Evolutionary conservation across 2,797 vertebrate genomes (phyloP), one percentile per base, ranked within the genome.

Genomic region (Neostethus bicornis): DNA sequence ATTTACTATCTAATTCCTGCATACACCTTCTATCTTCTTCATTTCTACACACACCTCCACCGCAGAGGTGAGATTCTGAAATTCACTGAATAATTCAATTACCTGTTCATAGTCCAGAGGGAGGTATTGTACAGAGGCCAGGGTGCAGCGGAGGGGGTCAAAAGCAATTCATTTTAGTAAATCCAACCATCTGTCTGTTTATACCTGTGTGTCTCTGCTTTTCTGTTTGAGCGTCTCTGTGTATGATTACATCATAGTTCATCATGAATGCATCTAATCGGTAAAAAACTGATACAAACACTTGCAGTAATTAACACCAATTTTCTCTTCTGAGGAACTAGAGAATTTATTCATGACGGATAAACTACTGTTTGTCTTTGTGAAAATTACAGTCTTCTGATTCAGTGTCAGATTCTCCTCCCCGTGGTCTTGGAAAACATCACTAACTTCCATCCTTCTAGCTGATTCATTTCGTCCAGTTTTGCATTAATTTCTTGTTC

Each of bases 61-160:
- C 37, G 54, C 41, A 32, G 37, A 17, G 4, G 17, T 0, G 50
- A 55, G 26, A 28, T 17, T 38, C 53, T 48, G 26, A 61, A 32
- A 60, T 49, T 41, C 66, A 28, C 54, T 51, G 28, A 80, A 78
- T 76, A 75, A 81, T 84, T 85, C 35, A 79, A 75, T 69, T 47
- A 62, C 25, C 47, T 10, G 52, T 47, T 54, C 51, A 29, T 28
- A 51, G 48, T 57, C 66, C 0, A 0, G 21, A 63, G 43, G 13
- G 49, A 61, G 64, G 45, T 7, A 4, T 7, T 21, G 25, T 38
- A 44, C 26, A 68, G 44, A 60, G 23, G 46, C 43, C 48, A 48
- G 14, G 41, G 45, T 71, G 63, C 21, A 38, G 31, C 10, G 25
- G 37, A 54, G 25, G 38, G n/a, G 49, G 54, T 55, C 37, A 55